phyloP scores from a whole-genome alignment of 2,888 invertebrate species.

The Tholera decimalis region DNA sequence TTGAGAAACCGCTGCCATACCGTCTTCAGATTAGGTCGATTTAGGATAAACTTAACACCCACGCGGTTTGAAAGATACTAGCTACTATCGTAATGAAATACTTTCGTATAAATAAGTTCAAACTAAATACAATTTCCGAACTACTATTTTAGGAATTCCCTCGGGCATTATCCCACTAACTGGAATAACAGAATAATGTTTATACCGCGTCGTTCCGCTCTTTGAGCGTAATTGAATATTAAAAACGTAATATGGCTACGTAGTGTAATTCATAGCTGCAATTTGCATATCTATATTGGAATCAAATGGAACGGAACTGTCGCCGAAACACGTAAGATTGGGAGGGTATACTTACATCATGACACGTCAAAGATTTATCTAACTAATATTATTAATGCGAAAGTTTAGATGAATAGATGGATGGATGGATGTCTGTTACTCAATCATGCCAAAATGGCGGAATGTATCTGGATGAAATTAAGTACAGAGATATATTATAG shows the following conservation, averaged over 20 bases:
- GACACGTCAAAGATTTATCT: too few relatives aligned
- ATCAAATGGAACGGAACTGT: constrained; percentile 27
- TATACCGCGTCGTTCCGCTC: constrained; percentile 41
- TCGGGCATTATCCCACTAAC: constrained; percentile 46
- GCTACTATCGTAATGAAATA: constrained; percentile 1
- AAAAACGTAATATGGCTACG: constrained; percentile 46
- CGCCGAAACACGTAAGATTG: constrained; percentile 17
- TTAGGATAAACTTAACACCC: neutral
- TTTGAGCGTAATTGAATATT: constrained; percentile 61
- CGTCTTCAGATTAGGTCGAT: neutral
- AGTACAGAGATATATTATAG: too few relatives aligned
- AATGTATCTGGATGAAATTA: too few relatives aligned
- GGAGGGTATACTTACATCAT: neutral
- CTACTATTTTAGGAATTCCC: constrained; percentile 40
- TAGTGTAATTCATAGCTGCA: constrained; percentile 43
- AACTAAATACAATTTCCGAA: constrained; percentile 37
- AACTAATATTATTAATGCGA: too few relatives aligned
- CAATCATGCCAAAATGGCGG: too few relatives aligned
- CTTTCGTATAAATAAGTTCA: neutral
- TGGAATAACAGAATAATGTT: constrained; percentile 52
- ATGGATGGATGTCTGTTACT: too few relatives aligned
- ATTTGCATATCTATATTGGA: constrained; percentile 46
- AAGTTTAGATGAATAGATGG: neutral
- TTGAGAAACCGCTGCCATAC: too few relatives aligned
- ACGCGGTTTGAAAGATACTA: constrained; percentile 7